Evolutionary conservation across 2,113 vertebrate genomes (phyloP), one percentile per base, ranked within the genome.

Genomic region (Cynocephalus volans): DNA sequence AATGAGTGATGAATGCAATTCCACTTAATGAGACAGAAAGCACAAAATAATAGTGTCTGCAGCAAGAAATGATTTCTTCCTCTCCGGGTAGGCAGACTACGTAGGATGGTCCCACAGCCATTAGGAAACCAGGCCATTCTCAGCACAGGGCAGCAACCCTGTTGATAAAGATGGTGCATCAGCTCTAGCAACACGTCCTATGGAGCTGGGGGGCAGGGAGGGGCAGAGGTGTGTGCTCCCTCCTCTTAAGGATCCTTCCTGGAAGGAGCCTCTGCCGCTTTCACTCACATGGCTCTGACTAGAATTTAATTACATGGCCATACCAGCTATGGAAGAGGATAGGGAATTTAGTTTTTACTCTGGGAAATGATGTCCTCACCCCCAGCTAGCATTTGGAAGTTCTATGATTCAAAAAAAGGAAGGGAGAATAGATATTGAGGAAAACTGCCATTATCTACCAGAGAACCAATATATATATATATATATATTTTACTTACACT

Each of bases 401-500:
- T 88, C 82, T 81, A 88, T 58, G 45, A 97, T 73, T 85, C 4
- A 41, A 41, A 93, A 93, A 95, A 77, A 89, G 65, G 23, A 93
- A 84, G 2, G 18, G n/a, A 69, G 33, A 83, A 48, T 64, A 14
- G 54, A 45, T 94, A 72, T 60, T 88, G 23, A 91, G 79, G 11
- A 56, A 69, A 75, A 52, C 9, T 52, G n/a, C 70, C 41, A 67
- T 85, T 73, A 70, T 48, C 50, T 97, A 36, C 50, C 36, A 48
- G n/a, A 92, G 58, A 93, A 82, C 50, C 48, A 81, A 76, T 87
- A 41, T 41, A 41, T 41, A 41, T 41, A 41, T 41, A 41, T 41
- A 41, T 41, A 3, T 41, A 41, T 41, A 3, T 41, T 41, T 41
- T 41, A 41, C 41, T 41, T 41, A 41, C 41, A 41, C 41, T 41